Conservation (phyloP, 2,797 vertebrate species). For the Tapirus indicus region DNA sequence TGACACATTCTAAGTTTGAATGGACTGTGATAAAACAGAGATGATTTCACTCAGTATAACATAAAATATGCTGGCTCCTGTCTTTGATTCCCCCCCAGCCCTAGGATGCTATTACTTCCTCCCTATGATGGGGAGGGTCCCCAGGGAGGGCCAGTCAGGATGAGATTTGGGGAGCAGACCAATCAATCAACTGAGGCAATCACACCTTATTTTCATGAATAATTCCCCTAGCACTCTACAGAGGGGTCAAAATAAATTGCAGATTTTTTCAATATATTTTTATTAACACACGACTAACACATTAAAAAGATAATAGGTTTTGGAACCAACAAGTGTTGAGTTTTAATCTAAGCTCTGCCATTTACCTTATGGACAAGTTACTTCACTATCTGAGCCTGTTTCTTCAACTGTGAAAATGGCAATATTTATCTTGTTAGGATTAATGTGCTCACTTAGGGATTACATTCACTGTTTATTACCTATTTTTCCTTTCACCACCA, state of each 20-base stretch:
- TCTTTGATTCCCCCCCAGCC: not conserved
- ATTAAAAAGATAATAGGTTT: not conserved
- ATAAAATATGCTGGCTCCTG: not conserved
- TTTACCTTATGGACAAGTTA: not conserved
- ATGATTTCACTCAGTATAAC: not conserved
- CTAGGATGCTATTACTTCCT: not conserved
- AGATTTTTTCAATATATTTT: not conserved
- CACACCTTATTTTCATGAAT: not conserved
- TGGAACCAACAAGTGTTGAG: not conserved
- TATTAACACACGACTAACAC: no score
- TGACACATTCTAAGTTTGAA: not conserved
- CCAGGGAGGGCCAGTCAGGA: not conserved
- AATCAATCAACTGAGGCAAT: not conserved
- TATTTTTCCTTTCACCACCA: not conserved
- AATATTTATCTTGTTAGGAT: not conserved
- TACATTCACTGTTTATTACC: not conserved
- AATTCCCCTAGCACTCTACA: not conserved
- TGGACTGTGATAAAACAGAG: not conserved
- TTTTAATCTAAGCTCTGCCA: not conserved
- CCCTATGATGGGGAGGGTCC: no score
- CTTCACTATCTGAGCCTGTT: not conserved
- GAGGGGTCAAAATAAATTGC: not conserved
- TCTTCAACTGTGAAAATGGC: not conserved
- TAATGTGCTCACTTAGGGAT: not conserved
- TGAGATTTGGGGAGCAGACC: no score